Evolutionary conservation across 1,140 invertebrate species (phyloP), one percentile per base, ranked within the genome.

Genomic region (Atta colombica): DNA sequence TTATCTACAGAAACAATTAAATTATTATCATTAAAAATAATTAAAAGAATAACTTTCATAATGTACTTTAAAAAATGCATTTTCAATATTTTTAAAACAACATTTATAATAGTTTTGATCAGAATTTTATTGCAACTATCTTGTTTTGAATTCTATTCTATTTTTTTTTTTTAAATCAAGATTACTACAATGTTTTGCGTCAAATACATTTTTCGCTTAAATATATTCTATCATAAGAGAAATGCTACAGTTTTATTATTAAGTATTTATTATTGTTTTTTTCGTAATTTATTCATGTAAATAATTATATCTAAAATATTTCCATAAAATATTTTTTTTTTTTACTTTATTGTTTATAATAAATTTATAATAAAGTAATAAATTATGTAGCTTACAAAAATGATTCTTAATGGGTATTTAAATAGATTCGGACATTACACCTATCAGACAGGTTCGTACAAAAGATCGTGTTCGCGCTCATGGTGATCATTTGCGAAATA

Each of bases 401-500:
- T 45, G 6, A n/a, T 18, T 12, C 21, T 31, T 35, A 58, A 28
- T 5, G 12, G 6, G 12, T 4, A 16, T 16, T 1, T 21, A 16
- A 65, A 53, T n/a, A 35, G 18, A 53, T 81, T 45, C 8, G 18
- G 12, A n/a, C 21, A 66, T 5, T 31, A 58, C 4, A 21, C 12
- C 3, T 16, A 14, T 14, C 28, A 51, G 35, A 60, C 25, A 49
- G 39, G 35, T 55, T 61, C 18, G 25, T 61, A 51, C 35, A 51
- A 72, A 6, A 31, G 66, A 18, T 45, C 35, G 21, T 21, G 65
- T 25, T 39, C 21, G 35, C 53, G 80, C 53, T 25, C 35, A 81
- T 21, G 31, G 49, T 74, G 28, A 55, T 87, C 58, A 75, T 71
- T 55, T 60, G 55, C 49, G 28, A 58, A 78, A 77, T 71, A 77